These are phyloP conservation scores for Psittacula derbiana DNA, from an alignment of 2,797 vertebrate species.

Conservation along the genomic window DNA sequence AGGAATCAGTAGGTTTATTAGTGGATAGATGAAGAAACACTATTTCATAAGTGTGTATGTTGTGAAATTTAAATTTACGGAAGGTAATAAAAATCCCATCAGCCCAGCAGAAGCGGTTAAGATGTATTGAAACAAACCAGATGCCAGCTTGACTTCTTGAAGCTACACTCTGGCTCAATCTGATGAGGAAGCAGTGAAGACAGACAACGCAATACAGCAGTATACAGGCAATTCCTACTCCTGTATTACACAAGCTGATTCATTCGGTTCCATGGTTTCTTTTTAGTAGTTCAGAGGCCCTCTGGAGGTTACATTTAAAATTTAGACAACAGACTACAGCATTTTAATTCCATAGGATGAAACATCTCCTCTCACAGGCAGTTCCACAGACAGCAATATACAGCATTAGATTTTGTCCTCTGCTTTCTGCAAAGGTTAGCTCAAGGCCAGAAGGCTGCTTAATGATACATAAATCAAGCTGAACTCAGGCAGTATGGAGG, in stretches of 20 bases:
- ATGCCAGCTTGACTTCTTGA: not conserved
- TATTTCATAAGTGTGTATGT: not conserved
- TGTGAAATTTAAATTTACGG: not conserved
- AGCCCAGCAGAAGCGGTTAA: not conserved
- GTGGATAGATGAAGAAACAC: not conserved
- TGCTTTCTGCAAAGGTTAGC: not conserved
- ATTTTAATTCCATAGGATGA: not conserved
- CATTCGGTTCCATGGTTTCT: not conserved
- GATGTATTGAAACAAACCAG: not conserved
- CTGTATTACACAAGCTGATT: not conserved
- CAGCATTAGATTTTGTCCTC: not conserved
- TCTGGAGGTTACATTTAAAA: not conserved
- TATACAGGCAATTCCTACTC: not conserved
- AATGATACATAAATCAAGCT: not conserved
- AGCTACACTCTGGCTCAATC: not conserved
- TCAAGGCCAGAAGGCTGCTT: not conserved
- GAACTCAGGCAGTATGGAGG: not conserved
- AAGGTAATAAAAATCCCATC: not conserved
- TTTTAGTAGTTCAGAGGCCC: not conserved
- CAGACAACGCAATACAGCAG: not conserved
- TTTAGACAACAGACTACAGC: not conserved
- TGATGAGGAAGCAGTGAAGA: not conserved
- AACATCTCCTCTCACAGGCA: not conserved
- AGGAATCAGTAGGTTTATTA: not conserved
- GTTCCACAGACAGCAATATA: not conserved